Conservation (phyloP, 2,888 invertebrate species). For the Hetaerina titia region DNA sequence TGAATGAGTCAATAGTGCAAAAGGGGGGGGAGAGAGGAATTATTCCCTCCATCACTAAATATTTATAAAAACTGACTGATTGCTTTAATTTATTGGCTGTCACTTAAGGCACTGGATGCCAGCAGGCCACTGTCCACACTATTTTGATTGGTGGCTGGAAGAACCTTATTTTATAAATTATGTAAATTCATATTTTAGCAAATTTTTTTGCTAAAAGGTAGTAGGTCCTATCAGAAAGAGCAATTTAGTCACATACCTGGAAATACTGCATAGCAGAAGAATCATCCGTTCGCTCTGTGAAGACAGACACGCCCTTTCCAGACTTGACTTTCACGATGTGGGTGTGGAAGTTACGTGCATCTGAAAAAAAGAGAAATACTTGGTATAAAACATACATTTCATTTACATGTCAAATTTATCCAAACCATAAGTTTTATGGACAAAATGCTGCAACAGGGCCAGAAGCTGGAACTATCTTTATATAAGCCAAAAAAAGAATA, state of each 20-base stretch:
- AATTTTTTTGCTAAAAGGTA: background rate
- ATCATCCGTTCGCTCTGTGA: slow-evolving; percentile 97
- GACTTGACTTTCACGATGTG: slow-evolving; percentile 86
- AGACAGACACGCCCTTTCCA: slow-evolving; percentile 89
- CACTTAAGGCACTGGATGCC: no score
- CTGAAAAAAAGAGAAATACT: slow-evolving; percentile 76
- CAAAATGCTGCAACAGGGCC: no score
- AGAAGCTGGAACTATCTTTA: no score
- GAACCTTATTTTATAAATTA: background rate
- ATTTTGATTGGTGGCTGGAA: background rate
- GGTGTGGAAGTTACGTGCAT: slow-evolving; percentile 87
- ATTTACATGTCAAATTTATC: no score
- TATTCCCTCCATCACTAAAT: background rate
- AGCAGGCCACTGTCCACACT: background rate
- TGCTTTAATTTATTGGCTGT: no score
- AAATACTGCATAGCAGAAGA: slow-evolving; percentile 99
- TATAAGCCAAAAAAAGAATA: no score
- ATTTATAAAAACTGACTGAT: background rate
- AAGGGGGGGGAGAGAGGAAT: background rate
- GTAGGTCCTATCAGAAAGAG: background rate
- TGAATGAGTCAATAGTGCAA: background rate
- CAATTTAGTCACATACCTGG: slow-evolving; percentile 78
- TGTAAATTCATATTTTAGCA: slow-evolving; percentile 7
- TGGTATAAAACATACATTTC: no score
- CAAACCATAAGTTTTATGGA: no score